Base-by-base conservation (phyloP, 30 jellyfish, hydroid and myxozoan species). In the Chrysaora quinquecirrha region DNA sequence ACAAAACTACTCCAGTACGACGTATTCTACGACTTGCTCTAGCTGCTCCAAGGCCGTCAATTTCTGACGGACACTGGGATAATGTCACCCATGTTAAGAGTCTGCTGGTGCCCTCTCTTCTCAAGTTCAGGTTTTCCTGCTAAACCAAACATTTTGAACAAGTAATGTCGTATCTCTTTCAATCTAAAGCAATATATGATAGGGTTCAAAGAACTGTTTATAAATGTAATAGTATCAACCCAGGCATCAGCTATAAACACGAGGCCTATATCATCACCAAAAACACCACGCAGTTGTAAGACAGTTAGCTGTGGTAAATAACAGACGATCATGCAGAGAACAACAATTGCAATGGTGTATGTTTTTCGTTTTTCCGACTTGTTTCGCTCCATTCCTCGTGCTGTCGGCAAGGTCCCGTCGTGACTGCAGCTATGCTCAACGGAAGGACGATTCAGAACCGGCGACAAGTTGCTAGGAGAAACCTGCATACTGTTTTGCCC, bases 231-330 rank as follows among this genome's bases (percentile, higher is more conserved):
- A 20, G 90, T 80, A 54, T 80, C 90, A n/a, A 80, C 90, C 90
- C 90, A 80, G 48, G 90, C 83, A 31, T 80, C 90, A 14, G 83
- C 90, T 18, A 80, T 49, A 11, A 80, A 67, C 21, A 80, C 90
- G n/a, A 80, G 83, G 35, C 6, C 48, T 0, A 24, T 72, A 64
- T 80, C 23, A 34, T 80, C 90, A 19, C 90, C 90, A 65, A 80
- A 80, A 0, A 79, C 75, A 16, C 90, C 83, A 30, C 90, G 31
- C 83, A 80, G 30, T 4, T 64, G 50, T 33, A 80, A 63, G 24
- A 80, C 90, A 1, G 83, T 80, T 52, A 80, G 47, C 49, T 80
- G 90, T 11, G 90, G 90, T 18, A 79, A 60, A 21, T 80, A 80
- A 62, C 90, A 80, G 11, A 80, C 65, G 65, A 80, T 4, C 90